Conservation (phyloP, 2,113 vertebrate genomes). For the Pterophyllum scalare region DNA sequence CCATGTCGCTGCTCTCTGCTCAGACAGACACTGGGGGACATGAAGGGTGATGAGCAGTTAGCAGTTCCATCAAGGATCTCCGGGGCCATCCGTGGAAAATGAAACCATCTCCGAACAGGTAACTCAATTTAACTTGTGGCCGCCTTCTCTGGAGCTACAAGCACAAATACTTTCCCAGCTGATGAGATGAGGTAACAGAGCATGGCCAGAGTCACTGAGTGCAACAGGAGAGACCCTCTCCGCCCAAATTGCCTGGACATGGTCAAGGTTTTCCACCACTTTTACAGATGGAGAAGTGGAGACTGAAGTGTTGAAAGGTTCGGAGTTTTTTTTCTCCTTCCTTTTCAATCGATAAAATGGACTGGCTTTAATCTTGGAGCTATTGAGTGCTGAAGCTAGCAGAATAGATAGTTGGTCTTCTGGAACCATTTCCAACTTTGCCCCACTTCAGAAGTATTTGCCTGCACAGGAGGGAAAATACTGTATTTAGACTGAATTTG, state of each 20-base stretch:
- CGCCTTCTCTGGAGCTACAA: slow-evolving; percentile 70
- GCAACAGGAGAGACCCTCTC: slow-evolving; percentile 70
- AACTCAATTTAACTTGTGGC: slow-evolving; percentile 80
- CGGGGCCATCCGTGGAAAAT: slow-evolving; percentile 75
- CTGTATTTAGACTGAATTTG: slow-evolving; percentile 35
- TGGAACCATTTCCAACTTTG: slow-evolving; percentile 71
- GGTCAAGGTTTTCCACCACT: slow-evolving; percentile 64
- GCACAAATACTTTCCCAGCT: slow-evolving; percentile 77
- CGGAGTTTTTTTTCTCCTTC: slow-evolving; percentile 53
- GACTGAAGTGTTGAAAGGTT: slow-evolving; percentile 59
- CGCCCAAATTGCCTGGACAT: slow-evolving; percentile 71
- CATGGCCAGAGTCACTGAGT: slow-evolving; percentile 66
- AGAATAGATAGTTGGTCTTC: slow-evolving; percentile 68
- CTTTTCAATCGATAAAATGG: slow-evolving; percentile 76
- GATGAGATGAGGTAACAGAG: slow-evolving; percentile 80
- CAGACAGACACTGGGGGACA: slow-evolving; percentile 67
- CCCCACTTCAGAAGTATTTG: slow-evolving; percentile 41
- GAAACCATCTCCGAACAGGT: slow-evolving; percentile 80
- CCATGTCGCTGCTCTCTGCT: slow-evolving; percentile 33
- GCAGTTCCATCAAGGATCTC: slow-evolving; percentile 77
- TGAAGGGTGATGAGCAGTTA: slow-evolving; percentile 74
- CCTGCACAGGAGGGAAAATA: slow-evolving; percentile 31
- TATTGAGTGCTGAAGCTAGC: slow-evolving; percentile 73
- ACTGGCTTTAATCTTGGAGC: slow-evolving; percentile 73
- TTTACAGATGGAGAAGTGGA: slow-evolving; percentile 63